Evolutionary conservation across 2,888 invertebrate genomes (phyloP), one percentile per base, ranked within the genome.

Genomic region (Drosophila algonquin): DNA sequence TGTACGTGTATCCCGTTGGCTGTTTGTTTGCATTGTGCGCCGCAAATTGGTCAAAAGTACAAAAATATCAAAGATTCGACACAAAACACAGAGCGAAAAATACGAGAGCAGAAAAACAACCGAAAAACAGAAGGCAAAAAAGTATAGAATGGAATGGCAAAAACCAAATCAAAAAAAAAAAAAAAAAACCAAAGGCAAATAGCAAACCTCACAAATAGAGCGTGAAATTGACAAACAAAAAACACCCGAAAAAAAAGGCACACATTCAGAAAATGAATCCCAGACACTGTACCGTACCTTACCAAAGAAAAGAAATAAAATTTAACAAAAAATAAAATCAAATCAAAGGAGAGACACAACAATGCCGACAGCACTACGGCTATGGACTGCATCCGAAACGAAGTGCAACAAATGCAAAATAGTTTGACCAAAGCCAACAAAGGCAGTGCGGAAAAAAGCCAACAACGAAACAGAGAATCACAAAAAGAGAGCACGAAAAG

Each of bases 41-140:
- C 83, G 79, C 87, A 86, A 83, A 83, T 83, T 83, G 82, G 86
- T 81, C 82, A 83, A 86, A 86, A 83, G 87, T 86, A 86, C 81
- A 83, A 83, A 86, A 86, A 83, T 83, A 82, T 86, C 86, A 86
- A 82, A 82, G 77, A 81, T 79, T 81, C 72, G 54, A 70, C 52
- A 47, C 64, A 64, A 70, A 71, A 61, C 56, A 54, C 40, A 40
- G 21, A 14, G 40, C 12, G 35, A 4, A 35, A 35, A 35, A 14
- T 2, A 14, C 14, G 63, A 71, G 46, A 65, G 52, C 70, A 10
- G 32, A 60, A 63, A 63, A 68, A 69, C 65, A 57, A 61, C 44
- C 53, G 40, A 62, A 62, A 76, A 69, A 73, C 55, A 75, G 71
- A 70, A 68, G 54, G 24, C 14, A 48, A 48, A 78, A 81, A 78